A percentile compares a stretch with the other conserved stretches of the same genome.
phyloP scores from a whole-genome alignment of 2,888 invertebrate genomes.

The Caenorhabditis sinica region DNA sequence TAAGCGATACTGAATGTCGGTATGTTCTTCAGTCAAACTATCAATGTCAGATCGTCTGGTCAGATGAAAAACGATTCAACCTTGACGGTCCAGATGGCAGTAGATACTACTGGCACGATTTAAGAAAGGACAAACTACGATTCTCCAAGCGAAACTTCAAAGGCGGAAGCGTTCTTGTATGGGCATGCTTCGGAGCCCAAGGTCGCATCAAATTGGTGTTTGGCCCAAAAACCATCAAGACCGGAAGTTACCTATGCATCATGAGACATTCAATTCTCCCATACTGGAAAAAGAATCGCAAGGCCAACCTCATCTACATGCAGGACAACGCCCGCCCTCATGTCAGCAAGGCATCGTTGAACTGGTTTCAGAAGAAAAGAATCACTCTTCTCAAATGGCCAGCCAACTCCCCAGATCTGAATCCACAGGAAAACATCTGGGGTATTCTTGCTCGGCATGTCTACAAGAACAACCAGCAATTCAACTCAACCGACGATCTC shows the following conservation, averaged over 20 bases:
- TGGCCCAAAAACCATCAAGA: background rate
- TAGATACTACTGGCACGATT: background rate
- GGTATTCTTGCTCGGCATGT: background rate
- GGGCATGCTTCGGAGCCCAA: background rate
- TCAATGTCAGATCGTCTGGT: background rate
- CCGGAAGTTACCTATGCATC: background rate
- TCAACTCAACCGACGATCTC: background rate
- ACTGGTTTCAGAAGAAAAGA: background rate
- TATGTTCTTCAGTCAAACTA: too few species aligned
- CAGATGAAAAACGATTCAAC: background rate
- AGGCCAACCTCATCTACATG: background rate
- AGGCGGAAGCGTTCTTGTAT: background rate
- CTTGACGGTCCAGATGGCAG: background rate
- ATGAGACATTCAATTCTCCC: background rate
- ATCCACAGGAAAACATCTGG: background rate
- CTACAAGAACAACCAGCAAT: background rate
- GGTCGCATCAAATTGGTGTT: background rate
- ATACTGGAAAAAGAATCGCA: background rate
- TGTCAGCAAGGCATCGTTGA: background rate
- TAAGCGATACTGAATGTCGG: too few species aligned
- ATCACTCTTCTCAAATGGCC: background rate
- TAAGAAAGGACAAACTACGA: background rate
- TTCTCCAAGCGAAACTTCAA: background rate
- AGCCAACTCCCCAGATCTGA: background rate
- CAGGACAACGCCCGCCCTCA: background rate